Evolutionary conservation across 2,113 vertebrate genomes (phyloP), one percentile per base, ranked within the genome.

Genomic region (Callionymus lyra): DNA sequence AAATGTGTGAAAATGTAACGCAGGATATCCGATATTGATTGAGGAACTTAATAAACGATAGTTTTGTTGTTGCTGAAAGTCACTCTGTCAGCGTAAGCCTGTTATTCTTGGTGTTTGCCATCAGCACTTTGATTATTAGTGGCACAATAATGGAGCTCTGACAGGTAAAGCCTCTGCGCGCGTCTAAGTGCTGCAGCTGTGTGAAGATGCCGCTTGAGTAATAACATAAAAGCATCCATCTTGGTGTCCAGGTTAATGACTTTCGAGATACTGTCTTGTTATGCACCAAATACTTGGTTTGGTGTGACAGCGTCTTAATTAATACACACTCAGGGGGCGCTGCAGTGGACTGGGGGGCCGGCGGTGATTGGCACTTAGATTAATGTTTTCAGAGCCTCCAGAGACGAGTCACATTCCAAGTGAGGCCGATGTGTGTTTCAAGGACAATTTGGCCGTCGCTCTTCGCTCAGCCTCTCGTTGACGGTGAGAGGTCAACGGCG

Each of bases 321-420:
- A 85, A 81, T 77, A 66, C 55, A 71, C 76, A 79, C 76, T 72
- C 69, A 38, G 47, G 71, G 76, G 74, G 47, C 59, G 51, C 68
- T 38, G 53, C 50, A 66, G 64, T 63, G 63, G 64, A 68, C 60
- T 42, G 47, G 52, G 68, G 31, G 50, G 73, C 45, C 67, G 14
- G 10, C 41, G 53, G 60, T 87, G 84, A 87, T 81, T 85, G 85
- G 77, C 83, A 82, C 82, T 81, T 80, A 83, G 79, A 86, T 86
- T 84, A 84, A 83, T 86, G 77, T 74, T 77, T 79, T 76, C 82
- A 77, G 72, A 71, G 74, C 77, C 74, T 48, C 34, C 82, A 81
- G 82, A 82, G 57, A 39, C 21, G 51, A 70, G 76, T 77, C 78
- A 78, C 73, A 74, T 77, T 79, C 57, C 59, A 61, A 73, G 76